Evolutionary conservation across 2,113 vertebrate species (phyloP), one percentile per base, ranked within the genome.

Genomic region (Rhizomys pruinosus): DNA sequence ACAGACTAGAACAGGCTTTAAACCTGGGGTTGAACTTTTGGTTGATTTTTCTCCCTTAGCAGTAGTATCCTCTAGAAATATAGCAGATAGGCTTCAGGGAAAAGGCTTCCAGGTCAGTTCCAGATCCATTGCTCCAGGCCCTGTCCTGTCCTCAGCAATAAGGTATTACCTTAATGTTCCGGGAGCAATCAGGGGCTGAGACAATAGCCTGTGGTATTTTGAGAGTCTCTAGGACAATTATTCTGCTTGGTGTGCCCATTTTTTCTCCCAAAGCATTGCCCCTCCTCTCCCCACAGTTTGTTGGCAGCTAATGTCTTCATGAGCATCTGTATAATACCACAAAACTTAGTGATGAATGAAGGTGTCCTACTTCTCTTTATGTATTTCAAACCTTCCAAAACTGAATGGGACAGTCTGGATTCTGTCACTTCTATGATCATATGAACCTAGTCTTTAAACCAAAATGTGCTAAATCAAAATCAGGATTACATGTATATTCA

Each of bases 291-390:
- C 64, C 27, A 91, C 52, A 85, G 79, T 68, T 93, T 76, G 23
- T 34, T 88, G n/a, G 25, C 29, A 87, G 27, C 27, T 72, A 17
- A 93, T 74, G 34, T 68, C 34, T 64, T 68, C 52, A 37, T 77
- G 6, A 74, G 6, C 4, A 63, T 17, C 6, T 88, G 2, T 79
- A 74, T 9, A 88, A 88, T 84, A 73, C 39, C 2, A 12, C 39
- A 57, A 76, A 12, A 89, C 7, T 91, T 91, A 85, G 44, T 89
- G 5, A 15, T 69, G 29, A 64, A 55, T 66, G 66, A 93, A 92
- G 76, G 23, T 90, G 42, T 66, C 3, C 7, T 93, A 77, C 29
- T 47, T 89, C 7, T 76, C 20, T 22, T 79, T 81, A 47, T 77
- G 61, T 81, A 87, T 25, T 39, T 74, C 52, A 3, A 11, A 71